Conservation (phyloP, 1,140 invertebrate species). For the Penaeus vannamei region DNA sequence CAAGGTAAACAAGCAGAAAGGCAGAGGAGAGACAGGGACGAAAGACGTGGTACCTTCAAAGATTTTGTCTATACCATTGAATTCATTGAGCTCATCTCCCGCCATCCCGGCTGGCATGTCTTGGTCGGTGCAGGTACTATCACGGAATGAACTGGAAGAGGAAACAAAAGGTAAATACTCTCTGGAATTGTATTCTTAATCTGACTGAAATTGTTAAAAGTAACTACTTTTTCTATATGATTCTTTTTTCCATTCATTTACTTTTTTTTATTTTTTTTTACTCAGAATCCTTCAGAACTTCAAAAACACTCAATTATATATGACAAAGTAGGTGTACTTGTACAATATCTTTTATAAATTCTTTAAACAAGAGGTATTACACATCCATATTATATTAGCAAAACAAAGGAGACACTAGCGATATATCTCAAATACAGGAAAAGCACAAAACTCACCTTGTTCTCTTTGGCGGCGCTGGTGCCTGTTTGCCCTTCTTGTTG, state of each 20-base stretch:
- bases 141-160: constrained; percentile 87
- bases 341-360: no score
- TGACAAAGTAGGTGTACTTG: no score
- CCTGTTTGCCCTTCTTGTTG: constrained; percentile 91
- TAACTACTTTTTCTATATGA: not conserved
- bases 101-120: constrained; percentile 71
- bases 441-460: constrained; percentile 80
- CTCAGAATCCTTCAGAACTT: no score
- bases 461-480: constrained; percentile 93
- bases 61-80: constrained; percentile 81
- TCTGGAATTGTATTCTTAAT: not conserved
- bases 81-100: constrained; percentile 77
- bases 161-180: constrained; percentile 79
- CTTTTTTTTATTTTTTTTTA: no score
- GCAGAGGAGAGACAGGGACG: constrained; percentile 67
- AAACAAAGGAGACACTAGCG: no score
- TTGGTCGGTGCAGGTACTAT: constrained; percentile 76
- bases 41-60: constrained; percentile 75
- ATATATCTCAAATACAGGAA: no score
- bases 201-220: not conserved
- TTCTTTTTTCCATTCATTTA: not conserved
- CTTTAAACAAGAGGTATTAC: no score
- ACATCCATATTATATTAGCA: not conserved
- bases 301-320: no score
- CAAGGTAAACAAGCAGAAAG: constrained; percentile 62